Percentiles rank a stretch among this genome's conserved stretches.
Evolutionary conservation across 2,888 invertebrate species (phyloP).

Genomic region (Drosophila peninsularis): DNA sequence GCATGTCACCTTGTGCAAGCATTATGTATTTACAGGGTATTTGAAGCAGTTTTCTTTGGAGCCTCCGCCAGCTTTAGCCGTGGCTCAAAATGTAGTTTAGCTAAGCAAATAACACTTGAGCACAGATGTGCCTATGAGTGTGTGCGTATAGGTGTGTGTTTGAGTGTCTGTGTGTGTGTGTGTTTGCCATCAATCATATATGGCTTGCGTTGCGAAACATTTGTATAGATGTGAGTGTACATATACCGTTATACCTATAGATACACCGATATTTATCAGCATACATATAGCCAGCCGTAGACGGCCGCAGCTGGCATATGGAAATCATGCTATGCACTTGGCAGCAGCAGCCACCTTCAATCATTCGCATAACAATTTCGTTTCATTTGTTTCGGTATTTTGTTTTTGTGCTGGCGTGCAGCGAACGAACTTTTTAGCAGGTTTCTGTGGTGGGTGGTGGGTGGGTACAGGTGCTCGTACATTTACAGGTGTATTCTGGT

Average conservation of each 20-base stretch:
- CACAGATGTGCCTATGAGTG: slow-evolving; percentile 1
- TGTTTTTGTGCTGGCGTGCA: slow-evolving; percentile 15
- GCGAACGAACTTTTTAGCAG: slow-evolving; percentile 3
- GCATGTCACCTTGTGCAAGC: background rate
- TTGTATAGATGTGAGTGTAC: background rate
- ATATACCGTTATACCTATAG: background rate
- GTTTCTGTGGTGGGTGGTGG: too few species aligned
- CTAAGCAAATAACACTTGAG: slow-evolving; percentile 16
- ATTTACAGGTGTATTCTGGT: slow-evolving; percentile 43
- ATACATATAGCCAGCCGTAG: too few species aligned
- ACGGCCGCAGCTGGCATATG: slow-evolving; percentile 34
- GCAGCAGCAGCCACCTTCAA: slow-evolving; percentile 32
- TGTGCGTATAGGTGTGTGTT: background rate
- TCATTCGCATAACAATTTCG: slow-evolving; percentile 13
- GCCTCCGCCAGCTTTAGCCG: slow-evolving; percentile 1
- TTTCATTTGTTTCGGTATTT: slow-evolving; percentile 28
- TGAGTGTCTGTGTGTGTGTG: slow-evolving; percentile 1
- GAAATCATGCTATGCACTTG: slow-evolving; percentile 47
- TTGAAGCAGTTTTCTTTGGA: slow-evolving; percentile 6
- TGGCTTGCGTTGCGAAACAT: slow-evolving; percentile 18
- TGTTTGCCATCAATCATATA: slow-evolving; percentile 42
- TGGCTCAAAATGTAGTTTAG: slow-evolving; percentile 7
- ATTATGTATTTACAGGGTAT: slow-evolving; percentile 7
- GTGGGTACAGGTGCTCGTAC: too few species aligned
- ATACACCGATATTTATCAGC: too few species aligned